Evolutionary conservation across 2,113 vertebrate species (phyloP).

Genomic region (Myotis davidii): DNA sequence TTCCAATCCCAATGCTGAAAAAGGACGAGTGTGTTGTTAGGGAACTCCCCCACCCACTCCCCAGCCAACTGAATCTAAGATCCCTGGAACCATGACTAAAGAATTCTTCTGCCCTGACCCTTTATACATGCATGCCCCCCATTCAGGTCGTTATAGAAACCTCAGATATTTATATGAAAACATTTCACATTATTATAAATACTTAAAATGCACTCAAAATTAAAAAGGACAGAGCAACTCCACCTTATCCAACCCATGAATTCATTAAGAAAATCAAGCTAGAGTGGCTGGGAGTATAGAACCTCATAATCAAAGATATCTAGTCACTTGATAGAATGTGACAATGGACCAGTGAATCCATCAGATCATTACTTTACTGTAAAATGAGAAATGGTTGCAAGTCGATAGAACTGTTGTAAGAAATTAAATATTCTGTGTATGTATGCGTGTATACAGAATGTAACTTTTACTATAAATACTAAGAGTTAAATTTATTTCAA

Average conservation of each 20-base stretch:
- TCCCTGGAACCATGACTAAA: background rate
- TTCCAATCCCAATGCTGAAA: background rate
- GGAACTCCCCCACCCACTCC: background rate
- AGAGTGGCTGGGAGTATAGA: background rate
- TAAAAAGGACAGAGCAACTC: background rate
- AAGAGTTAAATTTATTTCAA: slow-evolving; percentile 55
- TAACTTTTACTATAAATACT: slow-evolving; percentile 33
- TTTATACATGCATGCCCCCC: background rate
- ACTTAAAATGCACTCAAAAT: slow-evolving; percentile 40
- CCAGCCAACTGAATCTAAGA: background rate
- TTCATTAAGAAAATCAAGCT: slow-evolving; percentile 8
- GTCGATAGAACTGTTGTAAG: background rate
- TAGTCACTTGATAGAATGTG: background rate
- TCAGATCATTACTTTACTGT: slow-evolving; percentile 2
- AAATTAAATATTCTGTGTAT: background rate
- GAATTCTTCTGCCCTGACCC: background rate
- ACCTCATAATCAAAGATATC: background rate
- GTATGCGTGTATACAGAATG: background rate
- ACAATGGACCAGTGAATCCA: background rate
- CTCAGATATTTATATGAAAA: background rate
- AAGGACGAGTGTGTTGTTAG: background rate
- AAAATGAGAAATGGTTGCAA: slow-evolving; percentile 4
- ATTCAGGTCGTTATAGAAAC: background rate
- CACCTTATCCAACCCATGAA: background rate
- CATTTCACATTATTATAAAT: background rate